Evolutionary conservation across 2,797 vertebrate genomes (phyloP).

Genomic region (Chrosomus eos): DNA sequence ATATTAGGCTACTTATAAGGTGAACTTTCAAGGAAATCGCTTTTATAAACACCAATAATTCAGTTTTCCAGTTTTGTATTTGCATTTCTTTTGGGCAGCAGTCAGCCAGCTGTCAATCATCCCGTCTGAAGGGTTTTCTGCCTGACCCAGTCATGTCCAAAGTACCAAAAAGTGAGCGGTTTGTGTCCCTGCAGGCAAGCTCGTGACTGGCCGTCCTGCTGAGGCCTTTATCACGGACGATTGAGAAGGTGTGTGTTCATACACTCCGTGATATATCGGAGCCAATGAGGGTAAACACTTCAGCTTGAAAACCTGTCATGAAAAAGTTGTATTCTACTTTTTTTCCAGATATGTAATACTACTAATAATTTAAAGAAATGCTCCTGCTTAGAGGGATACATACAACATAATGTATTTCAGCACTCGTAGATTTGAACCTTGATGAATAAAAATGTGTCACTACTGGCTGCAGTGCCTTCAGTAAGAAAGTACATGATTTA

Average conservation of each 20-base stretch:
- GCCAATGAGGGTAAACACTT: not conserved
- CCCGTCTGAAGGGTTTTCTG: not conserved
- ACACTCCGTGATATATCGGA: not conserved
- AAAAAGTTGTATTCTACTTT: not conserved
- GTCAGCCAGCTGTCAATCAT: not conserved
- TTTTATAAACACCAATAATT: not conserved
- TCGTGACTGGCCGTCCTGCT: not conserved
- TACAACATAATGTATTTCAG: not conserved
- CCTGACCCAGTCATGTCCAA: not conserved
- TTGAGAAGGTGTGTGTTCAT: not conserved
- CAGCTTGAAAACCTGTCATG: slow-evolving; percentile 17
- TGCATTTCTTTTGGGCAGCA: not conserved
- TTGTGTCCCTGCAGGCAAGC: not conserved
- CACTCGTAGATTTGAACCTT: not conserved
- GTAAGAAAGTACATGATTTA: not conserved
- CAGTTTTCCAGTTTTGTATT: not conserved
- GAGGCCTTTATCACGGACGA: not conserved
- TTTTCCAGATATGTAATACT: not conserved
- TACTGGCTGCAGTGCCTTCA: slow-evolving; percentile 25
- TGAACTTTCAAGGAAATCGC: not conserved
- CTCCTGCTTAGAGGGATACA: not conserved
- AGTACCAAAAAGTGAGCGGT: not conserved
- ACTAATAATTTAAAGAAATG: not conserved
- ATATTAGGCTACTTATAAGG: not conserved
- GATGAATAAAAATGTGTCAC: not conserved